Conservation (phyloP, 2,888 invertebrate species). For the Fissipunctia ypsillon region DNA sequence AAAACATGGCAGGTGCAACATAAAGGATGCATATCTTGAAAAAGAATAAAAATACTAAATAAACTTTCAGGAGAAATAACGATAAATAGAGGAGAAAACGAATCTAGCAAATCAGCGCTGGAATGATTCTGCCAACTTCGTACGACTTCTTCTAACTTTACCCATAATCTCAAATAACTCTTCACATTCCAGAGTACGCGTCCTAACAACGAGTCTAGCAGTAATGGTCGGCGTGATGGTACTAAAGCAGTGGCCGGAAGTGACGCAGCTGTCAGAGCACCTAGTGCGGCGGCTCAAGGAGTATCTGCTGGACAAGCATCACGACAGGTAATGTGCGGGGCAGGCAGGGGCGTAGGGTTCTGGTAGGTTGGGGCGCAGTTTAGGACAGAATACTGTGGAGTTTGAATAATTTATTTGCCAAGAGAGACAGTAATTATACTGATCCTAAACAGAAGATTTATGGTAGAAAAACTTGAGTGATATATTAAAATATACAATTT, state of each 20-base stretch:
- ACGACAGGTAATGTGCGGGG: conserved; percentile 85
- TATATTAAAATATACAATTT: background rate
- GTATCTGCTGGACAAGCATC: conserved; percentile 93
- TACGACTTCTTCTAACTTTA: no score
- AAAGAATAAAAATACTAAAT: no score
- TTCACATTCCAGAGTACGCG: conserved; percentile 93
- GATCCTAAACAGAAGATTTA: background rate
- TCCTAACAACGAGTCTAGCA: conserved; percentile 95
- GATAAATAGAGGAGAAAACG: no score
- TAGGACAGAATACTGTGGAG: background rate
- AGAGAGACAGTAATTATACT: background rate
- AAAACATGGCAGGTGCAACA: no score
- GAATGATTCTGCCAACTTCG: no score
- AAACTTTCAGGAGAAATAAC: no score
- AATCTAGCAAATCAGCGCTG: no score
- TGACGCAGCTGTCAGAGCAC: conserved; percentile 95
- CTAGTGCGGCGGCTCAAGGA: conserved; percentile 94
- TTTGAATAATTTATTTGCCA: background rate
- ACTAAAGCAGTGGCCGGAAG: conserved; percentile 97
- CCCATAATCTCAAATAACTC: background rate
- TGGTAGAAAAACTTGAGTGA: background rate
- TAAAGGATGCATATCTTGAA: no score
- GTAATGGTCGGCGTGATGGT: conserved; percentile 95
- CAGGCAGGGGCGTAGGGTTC: conserved; percentile 3
- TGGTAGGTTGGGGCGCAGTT: background rate